Evolutionary conservation across 2,888 invertebrate genomes (phyloP), one percentile per base, ranked within the genome.

Genomic region (Hemicrepidius hirtus): DNA sequence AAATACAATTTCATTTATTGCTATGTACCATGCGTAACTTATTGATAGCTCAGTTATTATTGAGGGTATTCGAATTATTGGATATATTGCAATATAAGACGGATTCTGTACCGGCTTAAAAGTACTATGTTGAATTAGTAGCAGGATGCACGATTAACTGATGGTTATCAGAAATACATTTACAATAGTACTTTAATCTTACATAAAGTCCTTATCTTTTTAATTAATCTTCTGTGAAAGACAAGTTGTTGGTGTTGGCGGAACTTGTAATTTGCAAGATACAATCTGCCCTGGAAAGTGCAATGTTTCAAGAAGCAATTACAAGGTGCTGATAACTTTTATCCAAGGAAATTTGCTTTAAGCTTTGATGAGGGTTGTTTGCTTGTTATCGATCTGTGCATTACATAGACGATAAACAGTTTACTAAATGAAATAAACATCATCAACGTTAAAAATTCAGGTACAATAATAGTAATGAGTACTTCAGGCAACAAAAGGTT

Each of bases 281-380:
- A 73, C 49, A 73, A 68, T 73, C 73, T 69, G 46, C 65, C 69
- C 73, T 59, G 68, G 55, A 73, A 73, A 73, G 73, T 69, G 68
- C 68, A 73, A 73, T 69, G 68, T 68, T 73, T 73, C 69, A 73
- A 68, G 69, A 73, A 71, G 55, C 76, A 79, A 60, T 79, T 79
- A 10, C 77, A 75, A 71, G 50, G 66, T 71, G 59, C 59, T 59
- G 71, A 71, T 70, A 70, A 70, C 28, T 44, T 63, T 50, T 53
- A 69, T 44, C 63, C 62, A 37, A 68, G 60, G 68, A 68, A 65
- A 49, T 49, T 68, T 44, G 44, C 60, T 68, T 21, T 9, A 13
- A 35, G 46, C 50, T n/a, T n/a, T n/a, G n/a, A 55, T 68, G 44
- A 57, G 46, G 9, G 2, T 20, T 57, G 13, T 44, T 64, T 66